Conservation (phyloP, 2,888 invertebrate species). For the Griposia aprilina region DNA sequence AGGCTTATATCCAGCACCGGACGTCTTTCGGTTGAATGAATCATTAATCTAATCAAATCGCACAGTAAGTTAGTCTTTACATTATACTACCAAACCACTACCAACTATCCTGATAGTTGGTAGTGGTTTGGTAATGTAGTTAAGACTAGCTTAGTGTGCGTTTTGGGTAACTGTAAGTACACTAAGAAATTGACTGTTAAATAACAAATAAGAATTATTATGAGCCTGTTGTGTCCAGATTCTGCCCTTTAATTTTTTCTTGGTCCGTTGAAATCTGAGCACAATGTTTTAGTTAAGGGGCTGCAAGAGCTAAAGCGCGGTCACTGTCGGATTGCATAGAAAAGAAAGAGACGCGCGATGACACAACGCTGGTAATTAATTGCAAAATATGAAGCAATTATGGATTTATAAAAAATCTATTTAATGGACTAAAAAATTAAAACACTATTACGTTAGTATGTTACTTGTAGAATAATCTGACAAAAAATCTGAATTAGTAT, state of each 20-base stretch:
- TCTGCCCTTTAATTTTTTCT: not conserved
- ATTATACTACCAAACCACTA: not conserved
- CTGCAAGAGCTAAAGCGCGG: too few relatives aligned
- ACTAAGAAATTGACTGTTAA: not conserved
- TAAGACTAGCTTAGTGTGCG: not conserved
- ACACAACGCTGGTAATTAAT: too few relatives aligned
- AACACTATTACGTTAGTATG: too few relatives aligned
- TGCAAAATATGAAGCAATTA: too few relatives aligned
- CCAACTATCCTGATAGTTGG: not conserved
- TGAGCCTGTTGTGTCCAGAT: not conserved
- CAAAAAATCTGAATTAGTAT: too few relatives aligned
- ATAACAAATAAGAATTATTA: not conserved
- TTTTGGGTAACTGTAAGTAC: not conserved
- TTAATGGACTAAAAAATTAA: too few relatives aligned
- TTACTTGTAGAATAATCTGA: too few relatives aligned
- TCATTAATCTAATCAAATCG: not conserved
- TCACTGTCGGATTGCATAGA: too few relatives aligned
- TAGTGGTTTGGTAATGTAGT: not conserved
- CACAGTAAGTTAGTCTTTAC: not conserved
- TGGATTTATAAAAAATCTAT: too few relatives aligned
- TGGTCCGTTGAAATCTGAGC: not conserved
- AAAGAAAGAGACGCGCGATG: too few relatives aligned
- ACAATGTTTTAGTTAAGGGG: not conserved
- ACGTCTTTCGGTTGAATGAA: not conserved
- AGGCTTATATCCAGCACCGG: not conserved